A percentile compares a stretch with the other conserved stretches of the same genome.
Conservation (phyloP, 2,113 vertebrate genomes). For the Laterallus jamaicensis region DNA sequence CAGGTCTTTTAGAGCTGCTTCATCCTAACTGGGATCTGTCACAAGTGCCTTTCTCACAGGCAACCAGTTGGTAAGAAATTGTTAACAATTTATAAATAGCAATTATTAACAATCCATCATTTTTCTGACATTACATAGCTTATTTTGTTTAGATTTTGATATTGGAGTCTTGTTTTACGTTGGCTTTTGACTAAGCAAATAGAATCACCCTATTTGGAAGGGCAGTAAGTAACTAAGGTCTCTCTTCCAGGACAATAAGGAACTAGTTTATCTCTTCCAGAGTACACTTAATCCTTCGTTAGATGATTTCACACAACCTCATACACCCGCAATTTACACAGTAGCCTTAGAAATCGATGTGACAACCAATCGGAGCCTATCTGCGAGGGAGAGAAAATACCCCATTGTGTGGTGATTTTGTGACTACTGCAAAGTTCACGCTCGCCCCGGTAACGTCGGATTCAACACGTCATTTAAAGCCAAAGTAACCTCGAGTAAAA, state of each 20-base stretch:
- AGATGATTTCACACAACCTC: background rate
- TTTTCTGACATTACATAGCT: background rate
- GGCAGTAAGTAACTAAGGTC: background rate
- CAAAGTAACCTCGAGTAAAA: background rate
- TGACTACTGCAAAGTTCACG: background rate
- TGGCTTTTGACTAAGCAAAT: background rate
- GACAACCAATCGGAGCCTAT: background rate
- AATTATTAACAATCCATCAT: background rate
- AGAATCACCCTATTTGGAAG: background rate
- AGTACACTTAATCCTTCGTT: background rate
- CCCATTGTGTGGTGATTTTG: background rate
- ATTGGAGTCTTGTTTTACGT: background rate
- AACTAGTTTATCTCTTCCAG: background rate
- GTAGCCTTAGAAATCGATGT: background rate
- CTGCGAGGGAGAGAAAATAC: background rate
- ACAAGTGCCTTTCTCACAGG: background rate
- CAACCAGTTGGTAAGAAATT: background rate
- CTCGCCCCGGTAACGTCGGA: background rate
- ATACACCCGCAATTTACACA: background rate
- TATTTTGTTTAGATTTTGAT: background rate
- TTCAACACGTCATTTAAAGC: background rate
- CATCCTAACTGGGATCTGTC: background rate
- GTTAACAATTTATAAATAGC: background rate
- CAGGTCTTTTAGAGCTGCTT: background rate
- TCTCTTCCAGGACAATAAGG: background rate